These are phyloP conservation scores for Dysdera silvatica DNA, from an alignment of 1,140 invertebrate species.

Conservation along the genomic window DNA sequence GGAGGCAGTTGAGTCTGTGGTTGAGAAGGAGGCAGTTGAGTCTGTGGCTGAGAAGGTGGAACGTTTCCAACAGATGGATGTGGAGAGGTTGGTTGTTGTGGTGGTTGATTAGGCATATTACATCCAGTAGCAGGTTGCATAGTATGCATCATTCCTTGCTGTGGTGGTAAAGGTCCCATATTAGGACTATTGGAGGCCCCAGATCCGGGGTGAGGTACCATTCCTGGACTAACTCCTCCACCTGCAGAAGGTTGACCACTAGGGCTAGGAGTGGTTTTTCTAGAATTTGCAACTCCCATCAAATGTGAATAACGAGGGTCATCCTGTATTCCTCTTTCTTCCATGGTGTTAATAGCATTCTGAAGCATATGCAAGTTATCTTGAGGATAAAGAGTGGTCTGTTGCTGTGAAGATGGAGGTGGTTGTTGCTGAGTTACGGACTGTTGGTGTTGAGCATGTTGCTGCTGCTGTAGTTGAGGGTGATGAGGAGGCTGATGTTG, in stretches of 20 bases:
- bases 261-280: constrained; percentile 48
- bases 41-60: background rate
- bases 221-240: constrained; percentile 21
- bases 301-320: constrained; percentile 82
- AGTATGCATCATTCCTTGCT: constrained; percentile 7
- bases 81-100: background rate
- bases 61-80: background rate
- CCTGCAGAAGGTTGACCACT: constrained; percentile 40
- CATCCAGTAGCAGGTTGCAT: background rate
- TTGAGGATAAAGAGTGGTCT: constrained; percentile 11
- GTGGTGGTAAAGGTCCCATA: constrained; percentile 22
- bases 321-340: constrained; percentile 65
- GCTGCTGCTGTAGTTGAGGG: background rate
- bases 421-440: background rate
- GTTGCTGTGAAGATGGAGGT: constrained; percentile 1
- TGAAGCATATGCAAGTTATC: constrained; percentile 27
- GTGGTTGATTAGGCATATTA: background rate
- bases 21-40: background rate
- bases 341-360: constrained; percentile 53
- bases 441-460: background rate
- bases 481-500: background rate
- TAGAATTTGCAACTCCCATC: constrained; percentile 60
- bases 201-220: constrained; percentile 21
- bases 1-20: background rate
- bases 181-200: constrained; percentile 21